Conservation (phyloP, 2,113 vertebrate genomes). For the Psittacus erithacus region DNA sequence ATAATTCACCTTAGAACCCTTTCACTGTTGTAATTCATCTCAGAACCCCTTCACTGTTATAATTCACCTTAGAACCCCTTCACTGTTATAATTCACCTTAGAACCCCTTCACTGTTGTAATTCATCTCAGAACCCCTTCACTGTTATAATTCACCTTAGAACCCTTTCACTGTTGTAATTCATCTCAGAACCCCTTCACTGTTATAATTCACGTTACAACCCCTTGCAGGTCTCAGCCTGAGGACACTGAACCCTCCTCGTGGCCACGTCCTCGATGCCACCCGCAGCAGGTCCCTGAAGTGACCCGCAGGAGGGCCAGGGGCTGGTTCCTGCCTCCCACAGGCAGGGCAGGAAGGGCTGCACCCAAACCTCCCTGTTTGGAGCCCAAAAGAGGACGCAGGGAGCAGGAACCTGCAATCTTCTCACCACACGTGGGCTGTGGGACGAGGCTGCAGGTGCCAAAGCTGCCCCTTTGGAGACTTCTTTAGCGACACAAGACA, state of each 20-base stretch:
- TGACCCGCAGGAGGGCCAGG: not conserved
- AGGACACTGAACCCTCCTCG: rapidly evolving
- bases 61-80: too few species aligned
- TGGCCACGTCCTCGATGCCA: rapidly evolving
- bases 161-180: too few species aligned
- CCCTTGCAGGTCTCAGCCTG: not conserved
- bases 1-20: too few species aligned
- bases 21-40: not conserved
- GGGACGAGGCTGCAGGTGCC: not conserved
- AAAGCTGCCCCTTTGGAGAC: not conserved
- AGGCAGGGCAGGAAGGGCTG: not conserved
- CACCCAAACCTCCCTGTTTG: not conserved
- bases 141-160: too few species aligned
- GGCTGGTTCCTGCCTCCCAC: not conserved
- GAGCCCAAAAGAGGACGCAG: not conserved
- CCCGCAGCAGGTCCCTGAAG: not conserved
- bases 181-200: too few species aligned
- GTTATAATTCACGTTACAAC: rapidly evolving
- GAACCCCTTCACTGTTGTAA: too few species aligned
- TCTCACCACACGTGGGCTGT: not conserved
- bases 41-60: not conserved
- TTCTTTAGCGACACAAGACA: not conserved
- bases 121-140: too few species aligned
- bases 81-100: too few species aligned
- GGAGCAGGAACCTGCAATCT: slow-evolving; percentile 21